Percentiles rank a stretch among this genome's conserved stretches.
These are phyloP conservation scores for Myotis pilosus DNA, from an alignment of 2,797 vertebrate species.

Conservation along the genomic window DNA sequence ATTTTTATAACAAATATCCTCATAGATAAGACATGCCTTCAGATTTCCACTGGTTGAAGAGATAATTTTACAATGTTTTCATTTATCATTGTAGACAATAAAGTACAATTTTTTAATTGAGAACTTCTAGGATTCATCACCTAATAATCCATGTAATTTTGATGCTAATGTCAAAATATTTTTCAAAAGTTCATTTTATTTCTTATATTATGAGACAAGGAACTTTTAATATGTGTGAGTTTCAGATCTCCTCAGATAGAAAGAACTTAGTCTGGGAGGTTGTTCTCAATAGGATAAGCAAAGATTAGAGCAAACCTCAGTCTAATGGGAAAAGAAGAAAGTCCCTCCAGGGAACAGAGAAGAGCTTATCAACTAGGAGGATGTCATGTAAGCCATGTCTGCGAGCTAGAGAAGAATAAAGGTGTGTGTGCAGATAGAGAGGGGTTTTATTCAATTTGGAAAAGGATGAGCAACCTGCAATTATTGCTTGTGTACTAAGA, in stretches of 20 bases:
- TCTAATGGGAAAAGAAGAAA: not conserved
- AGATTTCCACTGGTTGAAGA: not conserved
- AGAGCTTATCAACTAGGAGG: not conserved
- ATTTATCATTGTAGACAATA: not conserved
- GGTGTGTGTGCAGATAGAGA: not conserved
- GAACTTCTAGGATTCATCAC: not conserved
- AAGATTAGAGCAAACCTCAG: not conserved
- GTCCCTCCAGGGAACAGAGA: not conserved
- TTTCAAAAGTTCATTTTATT: slow-evolving; percentile 24
- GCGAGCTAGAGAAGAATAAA: not conserved
- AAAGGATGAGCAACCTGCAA: not conserved
- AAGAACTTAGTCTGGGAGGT: not conserved
- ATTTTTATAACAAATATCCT: not conserved
- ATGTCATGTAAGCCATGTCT: too few species aligned
- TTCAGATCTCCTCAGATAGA: not conserved
- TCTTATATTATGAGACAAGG: not conserved
- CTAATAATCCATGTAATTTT: not conserved
- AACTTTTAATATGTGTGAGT: not conserved
- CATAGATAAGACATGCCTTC: not conserved
- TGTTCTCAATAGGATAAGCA: not conserved
- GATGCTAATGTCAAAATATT: not conserved
- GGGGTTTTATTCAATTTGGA: not conserved
- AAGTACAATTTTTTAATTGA: not conserved
- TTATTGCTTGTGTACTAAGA: not conserved
- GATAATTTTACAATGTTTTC: not conserved